phyloP scores from a whole-genome alignment of 2,888 invertebrate genomes.

The Elysia crispata region DNA sequence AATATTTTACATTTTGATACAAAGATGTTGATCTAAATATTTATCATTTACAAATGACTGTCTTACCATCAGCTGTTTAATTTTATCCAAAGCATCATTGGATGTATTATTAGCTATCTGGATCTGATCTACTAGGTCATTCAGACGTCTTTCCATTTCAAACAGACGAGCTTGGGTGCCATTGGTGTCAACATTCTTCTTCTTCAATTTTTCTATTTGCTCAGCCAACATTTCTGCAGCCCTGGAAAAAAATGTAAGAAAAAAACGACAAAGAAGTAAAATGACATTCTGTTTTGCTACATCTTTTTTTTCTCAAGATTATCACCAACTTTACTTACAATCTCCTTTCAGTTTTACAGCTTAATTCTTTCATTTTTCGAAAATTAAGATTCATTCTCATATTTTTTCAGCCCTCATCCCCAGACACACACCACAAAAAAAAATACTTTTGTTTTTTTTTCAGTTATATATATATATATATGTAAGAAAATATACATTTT shows the following conservation, averaged over 20 bases:
- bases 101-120: slow-evolving; percentile 54
- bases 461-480: too few species aligned
- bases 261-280: slow-evolving; percentile 11
- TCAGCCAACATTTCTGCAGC: slow-evolving; percentile 59
- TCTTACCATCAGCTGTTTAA: slow-evolving; percentile 45
- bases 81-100: slow-evolving; percentile 45
- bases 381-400: too few species aligned
- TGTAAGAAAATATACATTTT: too few species aligned
- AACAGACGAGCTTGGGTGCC: slow-evolving; percentile 41
- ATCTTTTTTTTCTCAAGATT: too few species aligned
- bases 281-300: background rate
- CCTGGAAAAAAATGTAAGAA: slow-evolving; percentile 40
- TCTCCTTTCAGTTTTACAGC: too few species aligned
- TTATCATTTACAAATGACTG: too few species aligned
- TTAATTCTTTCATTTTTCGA: too few species aligned
- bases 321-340: too few species aligned
- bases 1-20: background rate
- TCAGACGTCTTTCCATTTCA: slow-evolving; percentile 52
- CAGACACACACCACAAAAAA: too few species aligned
- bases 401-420: too few species aligned
- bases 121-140: slow-evolving; percentile 56
- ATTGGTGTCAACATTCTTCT: slow-evolving; percentile 54
- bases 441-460: too few species aligned
- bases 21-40: background rate
- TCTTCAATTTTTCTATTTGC: slow-evolving; percentile 49